These are phyloP conservation scores for Drosophila erecta DNA, from an alignment of 1,140 invertebrate species.

Conservation along the genomic window DNA sequence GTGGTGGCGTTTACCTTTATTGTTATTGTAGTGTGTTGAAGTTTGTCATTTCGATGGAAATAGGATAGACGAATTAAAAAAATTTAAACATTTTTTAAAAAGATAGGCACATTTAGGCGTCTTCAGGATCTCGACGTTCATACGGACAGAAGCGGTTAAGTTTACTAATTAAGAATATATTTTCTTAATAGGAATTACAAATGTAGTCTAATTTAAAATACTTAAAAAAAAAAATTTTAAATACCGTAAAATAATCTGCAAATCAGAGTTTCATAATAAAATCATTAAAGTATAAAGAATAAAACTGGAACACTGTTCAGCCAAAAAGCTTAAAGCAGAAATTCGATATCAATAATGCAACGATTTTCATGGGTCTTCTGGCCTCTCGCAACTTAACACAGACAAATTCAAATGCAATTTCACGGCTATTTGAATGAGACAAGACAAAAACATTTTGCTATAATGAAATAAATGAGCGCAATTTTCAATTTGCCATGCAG, in stretches of 20 bases:
- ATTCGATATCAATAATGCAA: slow-evolving; percentile 12
- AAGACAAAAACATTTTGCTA: slow-evolving; percentile 40
- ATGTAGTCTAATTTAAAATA: too few species aligned
- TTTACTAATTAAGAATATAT: too few species aligned
- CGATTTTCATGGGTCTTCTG: slow-evolving; percentile 5
- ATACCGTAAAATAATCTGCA: neutral
- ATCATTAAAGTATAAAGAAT: neutral
- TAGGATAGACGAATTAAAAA: too few species aligned
- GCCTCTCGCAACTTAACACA: slow-evolving; percentile 24
- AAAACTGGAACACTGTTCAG: neutral
- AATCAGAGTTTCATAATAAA: neutral
- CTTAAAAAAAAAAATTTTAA: too few species aligned
- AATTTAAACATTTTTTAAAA: too few species aligned
- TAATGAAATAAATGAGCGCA: slow-evolving; percentile 79
- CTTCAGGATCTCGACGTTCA: too few species aligned
- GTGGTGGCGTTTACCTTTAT: too few species aligned
- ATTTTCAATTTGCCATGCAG: slow-evolving; percentile 78
- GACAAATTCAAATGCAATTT: slow-evolving; percentile 75
- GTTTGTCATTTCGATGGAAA: too few species aligned
- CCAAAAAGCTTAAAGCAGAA: slow-evolving; percentile 11
- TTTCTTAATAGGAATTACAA: too few species aligned
- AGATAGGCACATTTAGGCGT: too few species aligned
- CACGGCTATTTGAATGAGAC: slow-evolving; percentile 71
- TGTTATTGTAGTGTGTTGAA: too few species aligned
- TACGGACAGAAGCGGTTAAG: too few species aligned